These are phyloP conservation scores for Melanerpes formicivorus DNA, from an alignment of 2,113 vertebrate genomes.

Conservation along the genomic window DNA sequence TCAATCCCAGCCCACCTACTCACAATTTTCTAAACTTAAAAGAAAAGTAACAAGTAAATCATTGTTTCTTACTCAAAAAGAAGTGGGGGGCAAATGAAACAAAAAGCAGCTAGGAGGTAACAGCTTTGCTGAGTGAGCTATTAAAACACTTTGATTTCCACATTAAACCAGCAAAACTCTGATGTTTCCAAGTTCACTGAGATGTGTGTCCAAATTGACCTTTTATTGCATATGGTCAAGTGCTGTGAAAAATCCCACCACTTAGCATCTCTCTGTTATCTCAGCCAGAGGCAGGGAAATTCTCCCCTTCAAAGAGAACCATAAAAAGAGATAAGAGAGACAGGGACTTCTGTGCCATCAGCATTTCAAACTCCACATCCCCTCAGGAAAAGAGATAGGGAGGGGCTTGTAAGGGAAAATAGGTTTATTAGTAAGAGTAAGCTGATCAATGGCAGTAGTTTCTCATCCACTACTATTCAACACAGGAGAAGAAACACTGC, in stretches of 20 bases:
- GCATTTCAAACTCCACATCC: slow-evolving; percentile 61
- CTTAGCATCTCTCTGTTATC: slow-evolving; percentile 66
- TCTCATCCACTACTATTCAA: slow-evolving; percentile 3
- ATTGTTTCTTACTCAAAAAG: not conserved
- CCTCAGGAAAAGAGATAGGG: not conserved
- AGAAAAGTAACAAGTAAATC: slow-evolving; percentile 5
- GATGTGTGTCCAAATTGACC: slow-evolving; percentile 57
- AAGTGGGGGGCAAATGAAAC: slow-evolving; percentile 25
- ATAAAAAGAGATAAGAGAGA: slow-evolving; percentile 67
- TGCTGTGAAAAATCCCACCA: slow-evolving; percentile 67
- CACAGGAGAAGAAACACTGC: not conserved
- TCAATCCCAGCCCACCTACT: not conserved
- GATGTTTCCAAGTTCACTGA: slow-evolving; percentile 65
- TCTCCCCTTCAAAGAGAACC: slow-evolving; percentile 63
- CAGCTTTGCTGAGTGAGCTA: slow-evolving; percentile 36
- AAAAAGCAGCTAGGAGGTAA: slow-evolving; percentile 40
- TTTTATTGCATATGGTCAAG: slow-evolving; percentile 68
- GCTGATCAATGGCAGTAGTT: not conserved
- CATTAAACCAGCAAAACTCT: slow-evolving; percentile 57
- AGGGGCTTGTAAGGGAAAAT: not conserved
- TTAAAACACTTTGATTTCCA: slow-evolving; percentile 58
- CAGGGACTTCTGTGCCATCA: slow-evolving; percentile 58
- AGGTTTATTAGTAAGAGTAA: slow-evolving; percentile 46
- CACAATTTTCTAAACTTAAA: slow-evolving; percentile 18
- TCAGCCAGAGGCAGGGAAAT: slow-evolving; percentile 51